Evolutionary conservation across 2,113 vertebrate genomes (phyloP), one percentile per base, ranked within the genome.

Genomic region (Sitta europaea): DNA sequence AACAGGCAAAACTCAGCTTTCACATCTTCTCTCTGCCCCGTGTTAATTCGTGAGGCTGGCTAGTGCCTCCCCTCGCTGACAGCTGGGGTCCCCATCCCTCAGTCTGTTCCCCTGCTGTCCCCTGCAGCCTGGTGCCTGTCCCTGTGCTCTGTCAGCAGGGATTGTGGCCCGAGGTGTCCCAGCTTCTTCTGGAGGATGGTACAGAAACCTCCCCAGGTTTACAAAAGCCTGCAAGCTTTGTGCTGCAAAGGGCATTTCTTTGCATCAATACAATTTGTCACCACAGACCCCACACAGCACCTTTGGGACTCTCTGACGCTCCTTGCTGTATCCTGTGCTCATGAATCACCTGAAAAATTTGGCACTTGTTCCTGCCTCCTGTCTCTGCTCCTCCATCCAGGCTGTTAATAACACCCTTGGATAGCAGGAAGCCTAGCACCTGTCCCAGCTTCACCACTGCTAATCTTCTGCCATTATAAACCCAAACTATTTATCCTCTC

Each of bases 31-130:
- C 48, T 40, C 63, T 73, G 50, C 14, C 18, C 11, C 27, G 53
- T 58, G 59, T 5, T 82, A 17, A 51, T 80, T 51, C 43, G 8
- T 21, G 42, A 78, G 45, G 28, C 68, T 62, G 23, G 29, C 21
- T 45, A 2, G 3, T 50, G 42, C 47, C 54, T 83, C 33, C 45
- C 16, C 42, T 89, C n/a, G 17, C 36, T 11, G 10, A 4, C 12
- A 12, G 18, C 4, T 43, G 20, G 3, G 14, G 17, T 61, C 21
- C 16, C 38, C 3, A 1, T 31, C 27, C 48, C 18, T 55, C 1
- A 0, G 36, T 28, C 11, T n/a, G n/a, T n/a, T 70, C 27, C 31
- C 15, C 0, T 4, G 0, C 29, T 72, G n/a, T 6, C 11, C 19
- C 29, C 21, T 18, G 57, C 42, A 1, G 65, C 62, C 40, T 27